Evolutionary conservation across 35 echinoderm and acorn worm species (phyloP).

Genomic region (Patiria miniata): DNA sequence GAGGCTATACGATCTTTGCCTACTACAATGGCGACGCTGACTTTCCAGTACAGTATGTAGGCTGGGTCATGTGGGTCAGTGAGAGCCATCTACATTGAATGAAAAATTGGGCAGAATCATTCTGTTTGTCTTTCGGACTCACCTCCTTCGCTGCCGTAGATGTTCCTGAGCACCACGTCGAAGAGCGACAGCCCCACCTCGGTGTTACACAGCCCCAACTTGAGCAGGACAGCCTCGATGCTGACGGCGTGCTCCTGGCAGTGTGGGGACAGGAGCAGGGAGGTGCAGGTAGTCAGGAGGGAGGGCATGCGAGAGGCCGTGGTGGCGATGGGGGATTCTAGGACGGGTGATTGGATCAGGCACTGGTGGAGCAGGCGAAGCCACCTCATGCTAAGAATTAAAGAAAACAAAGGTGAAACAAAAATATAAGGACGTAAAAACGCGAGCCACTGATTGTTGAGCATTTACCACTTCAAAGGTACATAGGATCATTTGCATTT

Average conservation of each 20-base stretch:
- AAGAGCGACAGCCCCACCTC: constrained; percentile 87
- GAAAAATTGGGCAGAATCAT: too few species aligned
- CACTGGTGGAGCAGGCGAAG: constrained; percentile 89
- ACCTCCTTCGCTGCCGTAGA: constrained; percentile 49
- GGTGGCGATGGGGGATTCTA: constrained; percentile 60
- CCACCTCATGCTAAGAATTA: constrained; percentile 85
- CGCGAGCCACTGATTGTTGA: too few species aligned
- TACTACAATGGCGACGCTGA: too few species aligned
- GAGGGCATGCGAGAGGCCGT: constrained; percentile 66
- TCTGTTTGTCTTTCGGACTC: neutral
- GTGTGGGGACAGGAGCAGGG: constrained; percentile 82
- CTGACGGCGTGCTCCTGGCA: constrained; percentile 68
- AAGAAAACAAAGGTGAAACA: too few species aligned
- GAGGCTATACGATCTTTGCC: too few species aligned
- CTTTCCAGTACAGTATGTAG: too few species aligned
- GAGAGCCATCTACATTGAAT: too few species aligned
- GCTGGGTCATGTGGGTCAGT: too few species aligned
- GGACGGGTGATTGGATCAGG: constrained; percentile 56
- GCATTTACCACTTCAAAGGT: too few species aligned
- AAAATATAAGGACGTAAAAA: too few species aligned
- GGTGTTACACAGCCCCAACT: constrained; percentile 76
- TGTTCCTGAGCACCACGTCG: constrained; percentile 86
- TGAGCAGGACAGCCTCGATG: constrained; percentile 86
- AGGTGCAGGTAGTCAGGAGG: constrained; percentile 89
- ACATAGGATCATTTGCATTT: too few species aligned